These are phyloP conservation scores for Seira musarum DNA, from an alignment of 2,888 invertebrate species.

Conservation along the genomic window DNA sequence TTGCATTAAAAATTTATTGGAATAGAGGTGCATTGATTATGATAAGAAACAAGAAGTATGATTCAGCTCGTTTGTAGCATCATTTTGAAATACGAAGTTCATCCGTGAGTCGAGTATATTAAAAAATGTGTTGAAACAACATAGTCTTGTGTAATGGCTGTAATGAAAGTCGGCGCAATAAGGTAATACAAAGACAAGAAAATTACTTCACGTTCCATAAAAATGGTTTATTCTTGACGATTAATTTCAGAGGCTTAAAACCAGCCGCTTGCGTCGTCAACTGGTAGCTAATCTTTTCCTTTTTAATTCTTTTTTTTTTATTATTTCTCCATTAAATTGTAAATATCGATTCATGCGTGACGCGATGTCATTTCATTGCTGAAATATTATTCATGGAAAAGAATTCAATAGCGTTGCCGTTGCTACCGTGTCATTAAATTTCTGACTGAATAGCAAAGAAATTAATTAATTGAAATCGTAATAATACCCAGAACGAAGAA, in stretches of 20 bases:
- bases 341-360: background rate
- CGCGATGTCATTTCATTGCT: background rate
- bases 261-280: background rate
- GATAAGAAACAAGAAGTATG: background rate
- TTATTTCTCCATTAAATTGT: background rate
- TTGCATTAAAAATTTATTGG: background rate
- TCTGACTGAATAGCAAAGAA: too few species aligned
- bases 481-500: too few species aligned
- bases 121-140: background rate
- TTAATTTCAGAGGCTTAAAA: slow-evolving; percentile 4
- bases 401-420: background rate
- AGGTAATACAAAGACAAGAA: background rate
- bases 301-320: background rate
- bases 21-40: background rate
- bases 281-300: background rate
- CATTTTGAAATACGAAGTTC: background rate
- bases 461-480: too few species aligned
- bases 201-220: background rate
- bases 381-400: background rate
- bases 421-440: background rate
- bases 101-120: too few species aligned
- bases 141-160: background rate
- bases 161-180: background rate
- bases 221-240: slow-evolving; percentile 16
- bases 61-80: background rate